Evolutionary conservation across 2,797 vertebrate species (phyloP), one percentile per base, ranked within the genome.

Genomic region (Lithobates sylvaticus): DNA sequence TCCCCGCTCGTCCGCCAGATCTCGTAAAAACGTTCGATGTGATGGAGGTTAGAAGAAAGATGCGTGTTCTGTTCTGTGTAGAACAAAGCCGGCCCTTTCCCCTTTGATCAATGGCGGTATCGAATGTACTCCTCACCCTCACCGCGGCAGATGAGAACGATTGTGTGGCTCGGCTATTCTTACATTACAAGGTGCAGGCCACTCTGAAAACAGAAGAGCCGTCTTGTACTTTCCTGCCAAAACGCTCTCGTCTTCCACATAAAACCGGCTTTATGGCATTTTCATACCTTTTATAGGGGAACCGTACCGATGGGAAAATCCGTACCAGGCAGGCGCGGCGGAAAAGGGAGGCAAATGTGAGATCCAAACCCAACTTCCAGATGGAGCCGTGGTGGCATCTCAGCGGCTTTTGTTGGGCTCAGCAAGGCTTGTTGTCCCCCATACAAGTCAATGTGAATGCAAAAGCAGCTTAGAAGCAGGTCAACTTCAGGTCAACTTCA

Each of bases 161-260:
- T 27, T 10, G 36, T 18, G 47, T 4, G 5, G 73, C 26, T 29
- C 5, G 12, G 39, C 32, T 76, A 42, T 26, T 47, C 77, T 44
- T 16, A 39, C 61, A 27, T 26, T 39, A 67, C 13, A 42, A 65
- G 32, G 4, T 44, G 36, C 77, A n/a, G 26, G 9, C 77, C 77
- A 68, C 29, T 65, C 67, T 47, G 77, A n/a, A 78, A 78, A 78
- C 77, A 78, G 77, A 64, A 67, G 76, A 32, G 34, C 74, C 29
- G 47, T 3, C 50, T n/a, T 39, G 61, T 36, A 61, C 32, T 29
- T 1, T 3, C 8, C 5, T 23, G 61, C 61, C 61, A 65, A 65
- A 26, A 26, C 10, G 61, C 23, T 23, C 26, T 65, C 10, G n/a
- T 26, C 61, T 65, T 65, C 10, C 61, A 23, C 61, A 26, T 65